These are phyloP conservation scores for Okapia johnstoni DNA, from an alignment of 2,113 vertebrate species.

Conservation along the genomic window DNA sequence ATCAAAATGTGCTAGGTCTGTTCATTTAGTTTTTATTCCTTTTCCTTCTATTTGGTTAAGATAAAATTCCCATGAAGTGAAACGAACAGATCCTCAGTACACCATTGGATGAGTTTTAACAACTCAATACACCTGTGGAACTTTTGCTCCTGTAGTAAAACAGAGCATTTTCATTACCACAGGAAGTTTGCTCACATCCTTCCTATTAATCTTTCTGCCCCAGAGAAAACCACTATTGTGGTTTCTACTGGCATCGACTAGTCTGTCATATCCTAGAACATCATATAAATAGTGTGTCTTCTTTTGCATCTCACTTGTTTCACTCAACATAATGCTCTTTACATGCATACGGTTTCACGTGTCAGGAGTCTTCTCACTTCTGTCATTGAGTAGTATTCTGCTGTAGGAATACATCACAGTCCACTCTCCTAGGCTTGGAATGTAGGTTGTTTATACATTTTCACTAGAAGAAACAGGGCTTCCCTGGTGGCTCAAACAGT, in stretches of 20 bases:
- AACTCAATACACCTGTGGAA: too few relatives aligned
- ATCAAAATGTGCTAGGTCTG: neutral
- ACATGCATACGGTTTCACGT: rapidly evolving
- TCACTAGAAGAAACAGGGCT: neutral
- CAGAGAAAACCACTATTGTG: neutral
- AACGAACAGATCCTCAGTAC: neutral
- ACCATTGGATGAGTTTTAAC: neutral
- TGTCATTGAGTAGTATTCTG: neutral
- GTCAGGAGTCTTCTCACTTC: neutral
- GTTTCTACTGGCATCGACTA: neutral
- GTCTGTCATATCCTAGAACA: neutral
- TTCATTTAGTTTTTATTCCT: neutral
- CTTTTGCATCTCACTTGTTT: neutral
- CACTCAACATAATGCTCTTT: neutral
- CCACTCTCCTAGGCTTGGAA: neutral
- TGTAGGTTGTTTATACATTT: neutral
- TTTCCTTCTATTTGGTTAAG: neutral
- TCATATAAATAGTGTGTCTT: rapidly evolving
- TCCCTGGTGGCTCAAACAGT: neutral
- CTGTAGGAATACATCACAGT: neutral
- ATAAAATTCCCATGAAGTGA: neutral
- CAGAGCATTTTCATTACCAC: neutral
- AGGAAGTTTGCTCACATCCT: neutral
- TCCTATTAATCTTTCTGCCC: too few relatives aligned
- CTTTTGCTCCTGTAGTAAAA: neutral